Conservation (phyloP, 2,797 vertebrate genomes). For the Graptemys geographica region DNA sequence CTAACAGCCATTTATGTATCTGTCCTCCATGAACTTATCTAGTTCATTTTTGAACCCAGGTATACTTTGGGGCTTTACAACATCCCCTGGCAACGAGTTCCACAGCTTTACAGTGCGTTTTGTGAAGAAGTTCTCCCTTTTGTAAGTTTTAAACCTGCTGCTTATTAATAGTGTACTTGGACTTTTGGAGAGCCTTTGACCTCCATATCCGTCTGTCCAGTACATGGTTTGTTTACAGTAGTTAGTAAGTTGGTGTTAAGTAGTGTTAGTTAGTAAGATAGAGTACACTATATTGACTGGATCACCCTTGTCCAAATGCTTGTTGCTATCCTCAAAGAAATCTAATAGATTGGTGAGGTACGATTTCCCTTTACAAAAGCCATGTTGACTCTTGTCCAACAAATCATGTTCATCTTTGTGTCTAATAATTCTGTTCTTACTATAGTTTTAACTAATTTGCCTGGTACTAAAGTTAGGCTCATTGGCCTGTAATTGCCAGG, state of each 20-base stretch:
- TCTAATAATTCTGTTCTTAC: not conserved
- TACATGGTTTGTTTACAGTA: too few relatives aligned
- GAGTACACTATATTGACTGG: not conserved
- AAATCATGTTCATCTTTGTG: not conserved
- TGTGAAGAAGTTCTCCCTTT: not conserved
- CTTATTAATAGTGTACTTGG: not conserved
- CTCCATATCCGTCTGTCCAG: too few relatives aligned
- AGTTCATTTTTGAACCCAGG: not conserved
- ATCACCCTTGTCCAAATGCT: too few relatives aligned
- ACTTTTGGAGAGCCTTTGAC: too few relatives aligned
- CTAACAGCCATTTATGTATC: not conserved
- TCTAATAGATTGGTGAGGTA: not conserved
- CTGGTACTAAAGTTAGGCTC: not conserved
- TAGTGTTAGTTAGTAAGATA: too few relatives aligned
- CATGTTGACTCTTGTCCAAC: not conserved
- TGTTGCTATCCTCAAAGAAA: not conserved
- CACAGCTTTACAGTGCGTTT: not conserved
- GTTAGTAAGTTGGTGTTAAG: too few relatives aligned
- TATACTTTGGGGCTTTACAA: not conserved
- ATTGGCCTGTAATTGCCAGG: not conserved
- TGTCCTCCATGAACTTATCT: not conserved
- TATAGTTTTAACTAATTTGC: not conserved
- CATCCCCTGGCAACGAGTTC: not conserved
- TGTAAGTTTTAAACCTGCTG: not conserved
- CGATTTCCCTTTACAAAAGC: not conserved